phyloP scores from a whole-genome alignment of 2,113 vertebrate species.

The Riparia riparia region DNA sequence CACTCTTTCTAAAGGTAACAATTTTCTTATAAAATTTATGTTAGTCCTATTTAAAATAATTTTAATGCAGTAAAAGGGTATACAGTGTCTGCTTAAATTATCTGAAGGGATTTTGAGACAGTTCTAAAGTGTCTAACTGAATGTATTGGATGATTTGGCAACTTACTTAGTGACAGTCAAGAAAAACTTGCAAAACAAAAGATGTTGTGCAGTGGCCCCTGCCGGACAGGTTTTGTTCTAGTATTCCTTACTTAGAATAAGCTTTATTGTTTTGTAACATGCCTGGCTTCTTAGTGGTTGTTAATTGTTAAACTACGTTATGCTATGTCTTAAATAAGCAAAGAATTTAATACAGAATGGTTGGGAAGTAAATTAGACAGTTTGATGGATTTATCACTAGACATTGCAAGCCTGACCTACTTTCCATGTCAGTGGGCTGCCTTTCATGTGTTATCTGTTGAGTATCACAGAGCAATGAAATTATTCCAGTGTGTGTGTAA shows the following conservation, averaged over 20 bases:
- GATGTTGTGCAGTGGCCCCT: background rate
- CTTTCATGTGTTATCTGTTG: background rate
- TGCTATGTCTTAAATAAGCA: background rate
- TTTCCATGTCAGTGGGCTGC: background rate
- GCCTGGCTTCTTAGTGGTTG: background rate
- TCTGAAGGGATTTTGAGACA: background rate
- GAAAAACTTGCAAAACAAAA: background rate
- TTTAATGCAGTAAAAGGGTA: background rate
- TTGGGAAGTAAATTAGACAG: background rate
- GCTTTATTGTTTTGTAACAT: background rate
- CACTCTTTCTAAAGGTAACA: constrained; percentile 91
- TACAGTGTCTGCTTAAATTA: accelerated
- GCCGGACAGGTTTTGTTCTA: background rate
- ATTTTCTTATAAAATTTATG: background rate
- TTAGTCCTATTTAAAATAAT: background rate
- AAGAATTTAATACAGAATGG: background rate
- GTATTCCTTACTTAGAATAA: background rate
- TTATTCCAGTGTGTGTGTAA: background rate
- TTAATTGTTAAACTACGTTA: background rate
- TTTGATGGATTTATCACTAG: background rate
- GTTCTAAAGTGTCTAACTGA: background rate
- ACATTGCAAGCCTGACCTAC: background rate
- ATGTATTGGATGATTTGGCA: background rate
- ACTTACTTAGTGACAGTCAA: background rate
- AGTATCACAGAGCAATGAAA: background rate